Base-by-base conservation (phyloP, 2,888 invertebrate species). In the Hybos culiciformis region DNA sequence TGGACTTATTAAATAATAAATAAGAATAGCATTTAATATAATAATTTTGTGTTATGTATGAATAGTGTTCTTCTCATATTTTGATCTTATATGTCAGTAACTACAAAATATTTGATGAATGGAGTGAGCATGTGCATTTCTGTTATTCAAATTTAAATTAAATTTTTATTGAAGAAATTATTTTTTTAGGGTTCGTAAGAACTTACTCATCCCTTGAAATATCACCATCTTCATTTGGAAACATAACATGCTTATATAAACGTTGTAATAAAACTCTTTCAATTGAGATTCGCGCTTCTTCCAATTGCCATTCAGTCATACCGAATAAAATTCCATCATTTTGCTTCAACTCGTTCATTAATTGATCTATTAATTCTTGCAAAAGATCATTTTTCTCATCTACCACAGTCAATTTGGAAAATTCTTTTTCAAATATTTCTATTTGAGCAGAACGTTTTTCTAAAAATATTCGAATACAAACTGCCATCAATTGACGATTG, bases 211-310 rank as follows among this genome's bases (percentile, higher is more conserved):
- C 97, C 47, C 96, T 69, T 19, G 84, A 80, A 48, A 90, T 74
- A 67, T 98, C 97, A 0, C 88, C 93, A 62, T 97, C 97, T 4
- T 91, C 92, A 62, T 97, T 96, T 6, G 97, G 97, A 69, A 92
- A 94, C 65, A 98, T 74, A 38, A 96, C 93, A 59, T 87, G 82
- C 32, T 82, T 76, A 68, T 97, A 97, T 42, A 97, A 83, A 21
- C 85, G 74, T 40, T 86, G 84, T 74, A 96, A 85, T 7, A 96
- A 77, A n/a, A 83, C 80, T 37, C 93, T 74, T 62, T 97, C 96
- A 49, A 97, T 80, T 5, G 88, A 85, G 46, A 78, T 69, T 55
- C 83, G 79, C 0, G 85, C 87, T 54, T 81, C 75, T 47, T 82
- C 78, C 29, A 87, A 61, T 57, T 90, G 81, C 48, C 72, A 63